These are phyloP conservation scores for Stenolophus ochropezus DNA, from an alignment of 2,888 invertebrate species.

Conservation along the genomic window DNA sequence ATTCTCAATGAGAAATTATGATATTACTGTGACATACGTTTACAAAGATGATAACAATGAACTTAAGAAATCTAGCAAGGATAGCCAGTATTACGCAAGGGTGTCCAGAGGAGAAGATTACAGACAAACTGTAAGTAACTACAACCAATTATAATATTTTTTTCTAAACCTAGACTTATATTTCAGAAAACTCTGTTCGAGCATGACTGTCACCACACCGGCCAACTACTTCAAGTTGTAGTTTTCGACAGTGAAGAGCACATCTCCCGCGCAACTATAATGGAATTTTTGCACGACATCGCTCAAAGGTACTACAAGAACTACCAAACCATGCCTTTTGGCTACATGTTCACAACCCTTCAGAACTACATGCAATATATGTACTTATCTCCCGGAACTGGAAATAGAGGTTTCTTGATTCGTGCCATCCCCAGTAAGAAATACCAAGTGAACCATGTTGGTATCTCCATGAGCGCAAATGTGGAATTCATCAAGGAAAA, in stretches of 20 bases:
- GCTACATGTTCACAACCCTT: slow-evolving; percentile 24
- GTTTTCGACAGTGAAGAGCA: slow-evolving; percentile 68
- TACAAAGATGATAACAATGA: slow-evolving; percentile 60
- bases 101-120: slow-evolving; percentile 68
- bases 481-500: slow-evolving; percentile 64
- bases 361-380: not conserved
- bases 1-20: slow-evolving; percentile 59
- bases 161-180: slow-evolving; percentile 1
- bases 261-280: slow-evolving; percentile 56
- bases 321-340: slow-evolving; percentile 29
- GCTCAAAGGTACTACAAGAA: slow-evolving; percentile 38
- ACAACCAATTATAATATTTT: not conserved
- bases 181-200: slow-evolving; percentile 63
- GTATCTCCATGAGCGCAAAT: slow-evolving; percentile 66
- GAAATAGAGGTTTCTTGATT: slow-evolving; percentile 9
- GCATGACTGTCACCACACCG: slow-evolving; percentile 66
- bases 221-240: slow-evolving; percentile 64
- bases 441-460: slow-evolving; percentile 68
- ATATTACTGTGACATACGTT: not conserved
- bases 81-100: slow-evolving; percentile 66
- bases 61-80: slow-evolving; percentile 68
- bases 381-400: not conserved
- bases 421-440: slow-evolving; percentile 64
- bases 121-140: slow-evolving; percentile 66
- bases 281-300: not conserved